Conservation (phyloP, 2,113 vertebrate genomes). For the Melanotaenia duboulayi region DNA sequence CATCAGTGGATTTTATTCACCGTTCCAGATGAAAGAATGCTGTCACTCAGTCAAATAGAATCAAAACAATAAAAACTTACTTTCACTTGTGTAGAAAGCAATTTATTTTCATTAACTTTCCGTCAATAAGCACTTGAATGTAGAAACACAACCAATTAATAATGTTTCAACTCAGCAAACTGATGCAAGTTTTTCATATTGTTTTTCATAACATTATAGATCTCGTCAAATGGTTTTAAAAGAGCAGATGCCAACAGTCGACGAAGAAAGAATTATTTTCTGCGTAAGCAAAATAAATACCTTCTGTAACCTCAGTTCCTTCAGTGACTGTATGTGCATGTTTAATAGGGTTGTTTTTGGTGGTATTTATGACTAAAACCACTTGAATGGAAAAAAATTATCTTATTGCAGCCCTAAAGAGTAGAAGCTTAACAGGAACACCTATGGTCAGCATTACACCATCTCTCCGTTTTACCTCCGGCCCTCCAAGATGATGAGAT, state of each 20-base stretch:
- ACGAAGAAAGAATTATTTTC: too few species aligned
- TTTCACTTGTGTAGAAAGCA: background rate
- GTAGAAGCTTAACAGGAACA: slow-evolving; percentile 20
- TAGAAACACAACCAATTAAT: slow-evolving; percentile 1
- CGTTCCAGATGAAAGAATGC: background rate
- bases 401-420: slow-evolving; percentile 13
- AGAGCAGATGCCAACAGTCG: background rate
- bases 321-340: too few species aligned
- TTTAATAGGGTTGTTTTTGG: slow-evolving; percentile 6
- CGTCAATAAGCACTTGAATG: background rate
- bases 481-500: slow-evolving; percentile 52
- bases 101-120: background rate
- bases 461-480: slow-evolving; percentile 34
- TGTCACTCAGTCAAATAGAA: background rate
- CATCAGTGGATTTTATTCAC: slow-evolving; percentile 12
- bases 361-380: slow-evolving; percentile 8
- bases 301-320: too few species aligned
- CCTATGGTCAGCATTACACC: slow-evolving; percentile 44
- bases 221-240: slow-evolving; percentile 11
- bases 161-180: slow-evolving; percentile 25
- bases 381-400: slow-evolving; percentile 1
- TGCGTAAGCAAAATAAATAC: too few species aligned
- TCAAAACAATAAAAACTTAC: background rate
- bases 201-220: slow-evolving; percentile 18
- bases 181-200: slow-evolving; percentile 30